These are phyloP conservation scores for Belgica antarctica DNA, from an alignment of 2,888 invertebrate species.

Conservation along the genomic window DNA sequence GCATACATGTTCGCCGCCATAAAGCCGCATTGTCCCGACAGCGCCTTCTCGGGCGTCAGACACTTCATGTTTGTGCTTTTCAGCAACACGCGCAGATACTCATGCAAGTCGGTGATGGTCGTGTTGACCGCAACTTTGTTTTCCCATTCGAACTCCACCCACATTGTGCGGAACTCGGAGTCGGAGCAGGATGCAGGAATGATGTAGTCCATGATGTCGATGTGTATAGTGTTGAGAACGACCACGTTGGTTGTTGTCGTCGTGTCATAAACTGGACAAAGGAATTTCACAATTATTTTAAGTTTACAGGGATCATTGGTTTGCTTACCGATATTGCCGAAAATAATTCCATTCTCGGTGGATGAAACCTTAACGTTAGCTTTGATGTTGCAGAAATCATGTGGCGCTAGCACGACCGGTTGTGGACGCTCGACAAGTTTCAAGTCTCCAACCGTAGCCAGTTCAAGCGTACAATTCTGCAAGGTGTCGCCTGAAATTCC, in stretches of 20 bases:
- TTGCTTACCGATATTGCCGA: constrained; percentile 87
- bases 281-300: constrained; percentile 33
- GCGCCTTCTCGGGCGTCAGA: constrained; percentile 93
- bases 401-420: constrained; percentile 90
- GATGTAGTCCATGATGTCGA: constrained; percentile 99
- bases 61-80: constrained; percentile 99
- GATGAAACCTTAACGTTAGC: constrained; percentile 99
- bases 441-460: constrained; percentile 96
- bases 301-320: not conserved
- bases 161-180: constrained; percentile 97
- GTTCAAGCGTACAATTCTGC: constrained; percentile 95
- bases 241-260: constrained; percentile 79
- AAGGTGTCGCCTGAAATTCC: constrained; percentile 75
- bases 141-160: constrained; percentile 99
- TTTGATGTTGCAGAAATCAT: constrained; percentile 97
- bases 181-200: constrained; percentile 93
- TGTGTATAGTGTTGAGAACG: constrained; percentile 97
- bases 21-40: constrained; percentile 97
- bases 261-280: constrained; percentile 83
- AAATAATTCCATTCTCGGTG: constrained; percentile 99
- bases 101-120: constrained; percentile 83
- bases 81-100: constrained; percentile 88
- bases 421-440: constrained; percentile 97
- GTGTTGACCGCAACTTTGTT: constrained; percentile 95
- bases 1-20: constrained; percentile 99